Evolutionary conservation across 2,797 vertebrate species (phyloP).

Genomic region (Platalea minor): DNA sequence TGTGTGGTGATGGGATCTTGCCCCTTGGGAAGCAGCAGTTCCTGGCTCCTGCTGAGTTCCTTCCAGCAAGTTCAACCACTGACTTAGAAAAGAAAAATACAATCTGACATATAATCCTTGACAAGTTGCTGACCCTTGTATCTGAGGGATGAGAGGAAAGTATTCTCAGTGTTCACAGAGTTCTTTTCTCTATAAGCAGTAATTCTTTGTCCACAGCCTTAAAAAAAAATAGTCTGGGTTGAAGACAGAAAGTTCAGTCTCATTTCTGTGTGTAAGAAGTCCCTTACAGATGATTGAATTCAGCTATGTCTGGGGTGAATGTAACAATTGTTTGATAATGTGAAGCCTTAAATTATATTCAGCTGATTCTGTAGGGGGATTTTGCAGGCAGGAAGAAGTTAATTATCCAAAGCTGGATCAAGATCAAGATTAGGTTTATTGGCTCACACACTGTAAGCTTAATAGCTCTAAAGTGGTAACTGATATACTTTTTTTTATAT

Average conservation of each 20-base stretch:
- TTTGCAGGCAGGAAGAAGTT: conserved; percentile 29
- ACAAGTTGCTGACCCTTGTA: conserved; percentile 34
- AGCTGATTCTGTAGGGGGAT: not conserved
- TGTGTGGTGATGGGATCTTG: not conserved
- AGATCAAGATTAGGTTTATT: not conserved
- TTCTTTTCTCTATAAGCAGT: not conserved
- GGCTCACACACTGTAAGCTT: not conserved
- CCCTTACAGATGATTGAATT: not conserved
- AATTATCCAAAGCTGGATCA: not conserved
- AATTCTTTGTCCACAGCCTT: not conserved
- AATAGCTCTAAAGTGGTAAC: not conserved
- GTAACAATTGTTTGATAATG: not conserved
- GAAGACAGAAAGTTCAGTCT: not conserved
- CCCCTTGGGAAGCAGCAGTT: conserved; percentile 5
- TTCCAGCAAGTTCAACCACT: conserved; percentile 52
- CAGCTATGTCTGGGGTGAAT: not conserved
- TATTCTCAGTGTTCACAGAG: not conserved
- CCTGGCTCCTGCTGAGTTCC: conserved; percentile 16
- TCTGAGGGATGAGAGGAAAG: not conserved
- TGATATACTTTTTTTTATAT: not conserved
- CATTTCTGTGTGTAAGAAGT: not conserved
- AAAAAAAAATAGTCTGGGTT: not conserved
- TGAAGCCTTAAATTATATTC: not conserved
- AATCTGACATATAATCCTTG: conserved; percentile 31
- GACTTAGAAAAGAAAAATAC: conserved; percentile 35